Evolutionary conservation across 2,888 invertebrate species (phyloP).

Genomic region (Metalampra italica): DNA sequence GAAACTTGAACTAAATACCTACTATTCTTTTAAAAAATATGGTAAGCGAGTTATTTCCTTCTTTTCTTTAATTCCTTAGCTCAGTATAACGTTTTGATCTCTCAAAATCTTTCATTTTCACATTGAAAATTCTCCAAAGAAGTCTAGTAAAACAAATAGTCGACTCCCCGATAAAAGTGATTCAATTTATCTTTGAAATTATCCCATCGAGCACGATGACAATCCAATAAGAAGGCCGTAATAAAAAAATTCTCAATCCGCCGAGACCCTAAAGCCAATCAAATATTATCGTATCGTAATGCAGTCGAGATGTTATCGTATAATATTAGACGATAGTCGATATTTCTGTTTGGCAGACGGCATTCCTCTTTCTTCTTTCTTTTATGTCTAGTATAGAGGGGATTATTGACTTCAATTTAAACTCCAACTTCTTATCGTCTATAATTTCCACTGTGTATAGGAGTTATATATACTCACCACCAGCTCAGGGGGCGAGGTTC

Average conservation of each 20-base stretch:
- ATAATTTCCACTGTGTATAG: no score
- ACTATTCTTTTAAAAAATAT: no score
- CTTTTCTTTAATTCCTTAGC: no score
- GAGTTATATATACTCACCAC: no score
- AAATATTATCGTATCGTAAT: constrained; percentile 51
- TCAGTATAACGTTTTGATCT: no score
- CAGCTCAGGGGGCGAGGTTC: no score
- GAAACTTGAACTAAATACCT: no score
- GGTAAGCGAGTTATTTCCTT: no score
- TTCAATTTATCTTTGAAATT: constrained; percentile 22
- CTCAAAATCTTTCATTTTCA: background rate
- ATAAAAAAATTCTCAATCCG: constrained; percentile 28
- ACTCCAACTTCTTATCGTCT: no score
- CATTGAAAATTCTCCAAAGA: no score
- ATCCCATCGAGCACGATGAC: constrained; percentile 17
- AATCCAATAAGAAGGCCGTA: constrained; percentile 27
- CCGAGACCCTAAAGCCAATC: constrained; percentile 40
- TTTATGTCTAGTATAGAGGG: background rate
- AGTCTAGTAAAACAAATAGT: background rate
- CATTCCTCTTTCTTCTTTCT: constrained; percentile 4
- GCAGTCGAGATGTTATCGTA: constrained; percentile 56
- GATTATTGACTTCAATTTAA: no score
- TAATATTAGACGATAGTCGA: constrained; percentile 38
- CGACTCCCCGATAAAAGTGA: constrained; percentile 13
- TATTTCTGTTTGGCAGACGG: constrained; percentile 17